Conservation (phyloP, 2,797 vertebrate species). For the Neomorphus geoffroyi region DNA sequence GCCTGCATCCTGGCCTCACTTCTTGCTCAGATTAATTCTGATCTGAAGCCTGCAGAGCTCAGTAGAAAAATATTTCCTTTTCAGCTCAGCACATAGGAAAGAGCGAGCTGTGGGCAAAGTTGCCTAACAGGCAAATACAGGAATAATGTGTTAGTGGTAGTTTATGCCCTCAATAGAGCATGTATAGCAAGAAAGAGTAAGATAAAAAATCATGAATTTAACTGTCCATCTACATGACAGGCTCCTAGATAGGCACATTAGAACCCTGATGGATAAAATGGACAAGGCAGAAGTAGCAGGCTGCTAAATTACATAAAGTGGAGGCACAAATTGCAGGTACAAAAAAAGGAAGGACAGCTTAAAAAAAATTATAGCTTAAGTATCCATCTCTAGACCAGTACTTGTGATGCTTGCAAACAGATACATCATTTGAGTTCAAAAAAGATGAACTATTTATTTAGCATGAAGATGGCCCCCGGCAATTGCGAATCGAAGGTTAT, state of each 20-base stretch:
- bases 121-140: neutral
- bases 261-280: neutral
- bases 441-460: conserved; percentile 50
- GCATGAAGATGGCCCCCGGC: neutral
- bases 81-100: neutral
- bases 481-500: conserved; percentile 51
- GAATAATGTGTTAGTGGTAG: neutral
- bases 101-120: neutral
- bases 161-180: neutral
- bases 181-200: neutral
- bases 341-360: neutral
- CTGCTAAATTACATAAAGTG: conserved; percentile 8
- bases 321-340: conserved; percentile 5
- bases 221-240: neutral
- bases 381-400: neutral
- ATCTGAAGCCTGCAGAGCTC: neutral
- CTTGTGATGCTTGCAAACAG: neutral
- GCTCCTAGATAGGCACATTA: neutral
- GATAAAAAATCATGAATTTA: neutral
- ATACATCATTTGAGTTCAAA: conserved; percentile 20
- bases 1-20: neutral
- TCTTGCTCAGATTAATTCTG: neutral
- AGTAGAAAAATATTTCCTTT: neutral
- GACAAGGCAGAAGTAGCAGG: neutral
- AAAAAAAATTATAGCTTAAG: neutral